Evolutionary conservation across 2,888 invertebrate genomes (phyloP).

Genomic region (Cosmorhoe ocellata): DNA sequence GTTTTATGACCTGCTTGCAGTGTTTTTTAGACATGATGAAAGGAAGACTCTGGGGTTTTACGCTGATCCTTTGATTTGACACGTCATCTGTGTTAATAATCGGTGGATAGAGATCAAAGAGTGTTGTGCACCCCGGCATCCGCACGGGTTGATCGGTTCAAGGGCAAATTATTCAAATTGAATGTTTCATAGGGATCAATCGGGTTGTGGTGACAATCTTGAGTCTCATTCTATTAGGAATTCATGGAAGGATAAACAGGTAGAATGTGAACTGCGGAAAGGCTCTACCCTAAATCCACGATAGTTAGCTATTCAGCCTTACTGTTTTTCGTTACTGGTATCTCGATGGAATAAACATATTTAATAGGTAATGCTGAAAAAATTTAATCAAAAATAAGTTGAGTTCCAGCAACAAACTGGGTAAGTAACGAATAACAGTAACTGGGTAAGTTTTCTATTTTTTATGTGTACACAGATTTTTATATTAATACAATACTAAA

Average conservation of each 20-base stretch:
- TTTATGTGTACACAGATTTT: too few species aligned
- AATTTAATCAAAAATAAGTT: too few species aligned
- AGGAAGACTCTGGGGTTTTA: slow-evolving; percentile 34
- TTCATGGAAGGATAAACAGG: slow-evolving; percentile 28
- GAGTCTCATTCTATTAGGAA: slow-evolving; percentile 27
- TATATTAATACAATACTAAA: too few species aligned
- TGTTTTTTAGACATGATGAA: slow-evolving; percentile 40
- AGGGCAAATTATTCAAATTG: slow-evolving; percentile 34
- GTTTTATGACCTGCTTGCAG: slow-evolving; percentile 49
- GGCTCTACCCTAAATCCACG: neutral
- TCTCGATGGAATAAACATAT: too few species aligned
- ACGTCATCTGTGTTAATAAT: slow-evolving; percentile 36
- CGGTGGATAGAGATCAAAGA: slow-evolving; percentile 28
- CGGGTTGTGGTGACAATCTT: slow-evolving; percentile 27
- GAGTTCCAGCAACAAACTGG: too few species aligned
- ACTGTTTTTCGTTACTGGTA: too few species aligned
- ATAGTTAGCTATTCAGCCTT: too few species aligned
- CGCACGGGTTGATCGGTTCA: slow-evolving; percentile 23
- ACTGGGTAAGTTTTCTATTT: too few species aligned
- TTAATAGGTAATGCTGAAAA: too few species aligned
- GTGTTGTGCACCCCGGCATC: slow-evolving; percentile 21
- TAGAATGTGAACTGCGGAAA: slow-evolving; percentile 14
- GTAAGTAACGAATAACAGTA: too few species aligned
- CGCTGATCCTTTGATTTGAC: slow-evolving; percentile 35
- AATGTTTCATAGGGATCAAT: slow-evolving; percentile 31